phyloP scores from a whole-genome alignment of 2,113 vertebrate species.

The Hemichromis elongatus region DNA sequence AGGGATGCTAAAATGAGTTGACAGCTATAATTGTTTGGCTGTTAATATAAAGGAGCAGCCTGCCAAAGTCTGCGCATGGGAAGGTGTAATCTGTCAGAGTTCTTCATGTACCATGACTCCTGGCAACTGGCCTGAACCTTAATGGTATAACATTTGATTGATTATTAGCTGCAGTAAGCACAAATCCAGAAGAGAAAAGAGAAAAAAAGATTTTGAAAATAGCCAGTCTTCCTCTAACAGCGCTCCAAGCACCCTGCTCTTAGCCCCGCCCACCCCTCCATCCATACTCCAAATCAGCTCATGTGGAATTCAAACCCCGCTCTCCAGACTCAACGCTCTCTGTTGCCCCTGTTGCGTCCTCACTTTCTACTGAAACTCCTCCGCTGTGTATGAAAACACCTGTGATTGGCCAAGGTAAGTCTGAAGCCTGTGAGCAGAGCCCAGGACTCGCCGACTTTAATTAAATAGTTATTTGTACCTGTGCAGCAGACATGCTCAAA shows the following conservation, averaged over 20 bases:
- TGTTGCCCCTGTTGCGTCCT: too few relatives aligned
- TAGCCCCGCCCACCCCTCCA: neutral
- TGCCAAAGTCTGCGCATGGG: neutral
- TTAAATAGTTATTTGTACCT: neutral
- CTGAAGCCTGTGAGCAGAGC: neutral
- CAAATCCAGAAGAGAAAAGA: neutral
- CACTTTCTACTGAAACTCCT: neutral
- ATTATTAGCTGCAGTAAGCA: neutral
- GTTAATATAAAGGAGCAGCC: neutral
- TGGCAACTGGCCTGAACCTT: neutral
- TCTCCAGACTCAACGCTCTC: neutral
- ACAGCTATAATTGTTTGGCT: neutral
- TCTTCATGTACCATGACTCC: neutral
- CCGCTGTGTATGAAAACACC: accelerated
- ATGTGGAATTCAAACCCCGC: neutral
- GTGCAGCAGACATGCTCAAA: neutral
- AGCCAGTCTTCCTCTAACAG: neutral
- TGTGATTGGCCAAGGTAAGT: neutral
- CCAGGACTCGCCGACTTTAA: neutral
- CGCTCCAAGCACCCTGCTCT: neutral
- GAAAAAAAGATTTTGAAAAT: neutral
- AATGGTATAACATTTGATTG: neutral
- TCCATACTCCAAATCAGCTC: neutral
- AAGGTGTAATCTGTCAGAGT: neutral
- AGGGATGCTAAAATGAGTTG: neutral